These are phyloP conservation scores for Acholoe squamosa DNA, from an alignment of 2,888 invertebrate genomes.

Conservation along the genomic window DNA sequence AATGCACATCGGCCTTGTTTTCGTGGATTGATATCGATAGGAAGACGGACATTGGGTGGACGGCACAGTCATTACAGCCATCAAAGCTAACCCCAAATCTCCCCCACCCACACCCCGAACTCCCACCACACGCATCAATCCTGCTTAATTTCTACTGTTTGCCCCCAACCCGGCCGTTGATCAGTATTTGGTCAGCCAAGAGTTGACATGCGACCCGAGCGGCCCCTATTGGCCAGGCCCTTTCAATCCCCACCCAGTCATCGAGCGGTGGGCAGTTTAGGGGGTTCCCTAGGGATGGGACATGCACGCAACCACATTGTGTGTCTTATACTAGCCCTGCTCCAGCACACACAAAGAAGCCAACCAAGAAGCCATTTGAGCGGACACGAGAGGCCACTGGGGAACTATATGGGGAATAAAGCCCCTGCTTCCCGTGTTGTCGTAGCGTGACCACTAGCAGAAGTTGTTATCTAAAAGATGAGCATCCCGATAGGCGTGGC, in stretches of 20 bases:
- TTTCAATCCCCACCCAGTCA: neutral
- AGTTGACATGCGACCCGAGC: conserved; percentile 25
- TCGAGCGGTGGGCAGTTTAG: neutral
- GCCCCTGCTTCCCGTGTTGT: neutral
- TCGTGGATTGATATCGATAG: conserved; percentile 11
- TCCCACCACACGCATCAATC: conserved; percentile 6
- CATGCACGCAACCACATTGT: neutral
- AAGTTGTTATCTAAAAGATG: neutral
- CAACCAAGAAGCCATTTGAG: neutral
- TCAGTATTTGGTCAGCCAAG: conserved; percentile 34
- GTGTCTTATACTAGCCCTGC: neutral
- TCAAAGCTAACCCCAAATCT: neutral
- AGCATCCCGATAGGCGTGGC: neutral
- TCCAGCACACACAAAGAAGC: neutral
- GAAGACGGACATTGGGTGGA: neutral
- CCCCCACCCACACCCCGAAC: neutral
- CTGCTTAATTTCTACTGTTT: conserved; percentile 34
- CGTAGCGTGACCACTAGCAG: neutral
- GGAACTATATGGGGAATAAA: neutral
- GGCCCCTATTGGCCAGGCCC: conserved; percentile 1
- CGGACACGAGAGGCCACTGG: neutral
- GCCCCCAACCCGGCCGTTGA: conserved; percentile 3
- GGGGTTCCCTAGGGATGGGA: neutral
- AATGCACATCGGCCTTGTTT: conserved; percentile 22
- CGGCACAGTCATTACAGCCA: neutral